A percentile compares a stretch with the other conserved stretches of the same genome.
These are phyloP conservation scores for Alviniconcha strummeri DNA, from an alignment of 2,888 invertebrate species.

Conservation along the genomic window DNA sequence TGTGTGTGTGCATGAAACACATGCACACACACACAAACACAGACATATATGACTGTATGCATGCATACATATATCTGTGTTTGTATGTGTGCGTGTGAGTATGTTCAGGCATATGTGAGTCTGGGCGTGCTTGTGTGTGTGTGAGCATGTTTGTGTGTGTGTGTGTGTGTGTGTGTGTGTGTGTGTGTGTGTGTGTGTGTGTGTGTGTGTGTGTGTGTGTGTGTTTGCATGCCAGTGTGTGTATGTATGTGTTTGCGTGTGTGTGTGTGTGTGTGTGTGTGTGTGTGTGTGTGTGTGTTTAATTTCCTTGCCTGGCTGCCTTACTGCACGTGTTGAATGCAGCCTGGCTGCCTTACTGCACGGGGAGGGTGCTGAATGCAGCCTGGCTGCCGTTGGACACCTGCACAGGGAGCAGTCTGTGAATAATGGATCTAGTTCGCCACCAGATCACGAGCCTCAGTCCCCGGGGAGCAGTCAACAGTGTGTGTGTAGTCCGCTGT, in stretches of 20 bases:
- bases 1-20: not conserved
- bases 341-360: too few relatives aligned
- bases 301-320: not conserved
- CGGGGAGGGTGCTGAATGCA: too few relatives aligned
- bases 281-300: not conserved
- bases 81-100: conserved; percentile 6
- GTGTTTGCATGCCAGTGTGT: not conserved
- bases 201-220: not conserved
- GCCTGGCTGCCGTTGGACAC: too few relatives aligned
- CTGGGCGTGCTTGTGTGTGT: not conserved
- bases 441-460: too few relatives aligned
- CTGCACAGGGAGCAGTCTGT: too few relatives aligned
- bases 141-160: not conserved
- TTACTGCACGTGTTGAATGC: too few relatives aligned
- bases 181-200: not conserved
- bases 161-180: not conserved
- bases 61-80: conserved; percentile 12
- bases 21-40: too few relatives aligned
- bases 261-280: not conserved
- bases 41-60: conserved; percentile 2
- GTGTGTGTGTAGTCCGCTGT: too few relatives aligned
- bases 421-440: too few relatives aligned
- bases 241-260: not conserved
- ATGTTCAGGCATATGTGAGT: too few relatives aligned
- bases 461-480: too few relatives aligned